These are phyloP conservation scores for Diadema setosum DNA, from an alignment of 35 echinoderm and acorn worm species.

Conservation along the genomic window DNA sequence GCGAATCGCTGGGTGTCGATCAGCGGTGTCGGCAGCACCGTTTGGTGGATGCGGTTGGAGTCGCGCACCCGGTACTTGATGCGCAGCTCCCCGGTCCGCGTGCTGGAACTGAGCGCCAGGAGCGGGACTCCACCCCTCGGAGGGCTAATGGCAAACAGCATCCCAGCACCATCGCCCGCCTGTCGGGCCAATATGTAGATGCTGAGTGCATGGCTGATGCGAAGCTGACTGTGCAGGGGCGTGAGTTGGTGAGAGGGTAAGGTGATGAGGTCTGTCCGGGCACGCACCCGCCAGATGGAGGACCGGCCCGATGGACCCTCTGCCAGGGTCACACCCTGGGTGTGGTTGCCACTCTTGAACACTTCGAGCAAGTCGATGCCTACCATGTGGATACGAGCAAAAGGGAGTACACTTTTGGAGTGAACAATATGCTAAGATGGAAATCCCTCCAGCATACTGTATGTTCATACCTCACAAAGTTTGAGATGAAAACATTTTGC, in stretches of 20 bases:
- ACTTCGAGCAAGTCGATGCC: not conserved
- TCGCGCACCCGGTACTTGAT: not conserved
- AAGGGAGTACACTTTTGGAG: no score
- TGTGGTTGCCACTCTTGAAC: not conserved
- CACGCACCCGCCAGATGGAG: not conserved
- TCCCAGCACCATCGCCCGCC: not conserved
- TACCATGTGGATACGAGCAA: no score
- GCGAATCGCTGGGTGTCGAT: not conserved
- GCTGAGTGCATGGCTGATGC: not conserved
- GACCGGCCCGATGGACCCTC: not conserved
- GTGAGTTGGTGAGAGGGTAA: not conserved
- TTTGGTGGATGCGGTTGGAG: not conserved
- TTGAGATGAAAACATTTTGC: no score
- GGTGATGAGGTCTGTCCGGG: not conserved
- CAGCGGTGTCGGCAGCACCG: not conserved
- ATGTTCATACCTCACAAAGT: no score
- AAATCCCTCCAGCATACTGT: no score
- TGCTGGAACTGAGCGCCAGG: not conserved
- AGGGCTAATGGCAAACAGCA: not conserved
- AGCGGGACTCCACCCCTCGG: not conserved
- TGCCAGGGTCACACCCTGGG: not conserved
- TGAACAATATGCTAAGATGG: no score
- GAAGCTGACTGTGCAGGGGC: not conserved
- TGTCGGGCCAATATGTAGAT: not conserved
- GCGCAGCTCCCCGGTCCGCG: not conserved